Base-by-base conservation (phyloP, 2,113 vertebrate species). In the Pseudorectes ferrugineus region DNA sequence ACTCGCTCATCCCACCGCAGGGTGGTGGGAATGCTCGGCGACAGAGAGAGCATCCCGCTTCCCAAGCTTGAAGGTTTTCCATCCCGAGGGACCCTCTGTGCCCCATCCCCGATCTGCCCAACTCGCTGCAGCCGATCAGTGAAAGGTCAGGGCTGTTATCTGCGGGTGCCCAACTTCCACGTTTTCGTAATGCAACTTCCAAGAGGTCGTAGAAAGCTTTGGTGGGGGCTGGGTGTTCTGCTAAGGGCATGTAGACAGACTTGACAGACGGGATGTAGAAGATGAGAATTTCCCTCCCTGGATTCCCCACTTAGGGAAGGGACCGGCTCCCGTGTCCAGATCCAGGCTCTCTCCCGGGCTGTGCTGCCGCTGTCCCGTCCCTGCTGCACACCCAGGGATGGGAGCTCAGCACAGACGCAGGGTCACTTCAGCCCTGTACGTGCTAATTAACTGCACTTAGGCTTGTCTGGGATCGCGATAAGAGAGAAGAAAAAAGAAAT, bases 121-220 rank as follows among this genome's bases (percentile, higher is more conserved):
- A 4, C 31, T 26, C 35, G 18, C 71, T 31, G 59, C 4, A 31
- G 71, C 70, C 67, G 16, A 62, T 45, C 22, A 58, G 73, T 1
- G 43, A 55, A 89, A 92, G 95, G 96, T 95, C 94, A 75, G 86
- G 48, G 85, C 95, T 96, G 67, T 84, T 88, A 51, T 83, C 85
- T 88, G 96, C 14, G 85, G 72, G 85, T 79, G 85, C 74, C 65
- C 93, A 79, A 95, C 96, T 96, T 95, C 93, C 95, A 96, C 76
- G 51, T 97, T 97, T 89, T 80, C 83, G 22, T 46, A 65, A 45
- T n/a, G 87, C 75, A 96, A 95, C 95, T 97, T 96, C 87, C 61
- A 42, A 84, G 82, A 92, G 86, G 80, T 74, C 18, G 48, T 67
- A 54, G 62, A 36, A 85, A 23, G 82, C 49, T 57, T 72, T 9